Evolutionary conservation across 2,797 vertebrate species (phyloP).

Genomic region (Glossophaga mutica): DNA sequence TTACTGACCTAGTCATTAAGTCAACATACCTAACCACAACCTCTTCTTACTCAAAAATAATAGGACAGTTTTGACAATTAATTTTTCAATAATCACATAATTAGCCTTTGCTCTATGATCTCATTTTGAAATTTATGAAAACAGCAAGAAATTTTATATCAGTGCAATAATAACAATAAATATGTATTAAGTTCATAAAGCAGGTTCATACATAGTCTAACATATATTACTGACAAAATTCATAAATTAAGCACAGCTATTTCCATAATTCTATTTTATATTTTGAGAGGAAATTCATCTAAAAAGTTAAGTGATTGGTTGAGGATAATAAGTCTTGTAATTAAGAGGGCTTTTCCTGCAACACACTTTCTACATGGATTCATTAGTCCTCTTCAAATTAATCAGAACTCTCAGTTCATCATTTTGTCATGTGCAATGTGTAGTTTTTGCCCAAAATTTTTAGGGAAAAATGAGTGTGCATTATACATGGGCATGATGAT

Average conservation of each 20-base stretch:
- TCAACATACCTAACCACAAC: not conserved
- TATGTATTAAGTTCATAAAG: not conserved
- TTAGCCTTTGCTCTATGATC: not conserved
- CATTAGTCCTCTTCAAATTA: constrained; percentile 14
- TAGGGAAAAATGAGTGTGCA: too few species aligned
- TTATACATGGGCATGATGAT: too few species aligned
- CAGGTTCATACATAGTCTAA: not conserved
- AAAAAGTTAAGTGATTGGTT: not conserved
- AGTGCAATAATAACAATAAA: not conserved
- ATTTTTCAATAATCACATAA: not conserved
- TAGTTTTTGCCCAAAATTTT: too few species aligned
- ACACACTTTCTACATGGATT: not conserved
- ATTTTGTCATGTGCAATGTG: too few species aligned
- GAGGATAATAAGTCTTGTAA: not conserved
- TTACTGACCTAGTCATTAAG: not conserved
- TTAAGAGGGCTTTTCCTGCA: not conserved
- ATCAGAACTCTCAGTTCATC: not conserved
- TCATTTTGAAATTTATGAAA: not conserved
- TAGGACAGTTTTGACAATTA: not conserved
- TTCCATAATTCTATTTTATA: constrained; percentile 5
- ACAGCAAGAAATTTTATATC: not conserved
- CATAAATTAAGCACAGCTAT: not conserved
- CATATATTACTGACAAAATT: not conserved
- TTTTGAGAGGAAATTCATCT: not conserved
- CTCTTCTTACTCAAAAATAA: not conserved